Conservation (phyloP, 2,113 vertebrate genomes). For the Sitta europaea region DNA sequence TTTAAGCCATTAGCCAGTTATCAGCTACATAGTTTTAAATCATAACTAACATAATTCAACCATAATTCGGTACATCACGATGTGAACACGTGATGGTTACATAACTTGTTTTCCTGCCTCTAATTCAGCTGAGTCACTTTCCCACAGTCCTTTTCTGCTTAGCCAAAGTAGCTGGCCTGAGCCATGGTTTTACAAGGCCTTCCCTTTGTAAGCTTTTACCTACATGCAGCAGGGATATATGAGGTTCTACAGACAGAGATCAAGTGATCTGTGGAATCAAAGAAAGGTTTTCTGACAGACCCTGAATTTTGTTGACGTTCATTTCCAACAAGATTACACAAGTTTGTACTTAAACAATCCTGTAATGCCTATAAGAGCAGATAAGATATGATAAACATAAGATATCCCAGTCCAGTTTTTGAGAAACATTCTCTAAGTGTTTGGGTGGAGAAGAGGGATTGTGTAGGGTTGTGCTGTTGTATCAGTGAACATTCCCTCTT, state of each 20-base stretch:
- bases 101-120: background rate
- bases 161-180: background rate
- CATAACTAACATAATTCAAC: background rate
- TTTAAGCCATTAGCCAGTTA: background rate
- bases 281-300: background rate
- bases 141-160: background rate
- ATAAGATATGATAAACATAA: background rate
- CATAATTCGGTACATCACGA: background rate
- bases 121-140: background rate
- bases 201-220: no score
- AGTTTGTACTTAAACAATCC: background rate
- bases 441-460: background rate
- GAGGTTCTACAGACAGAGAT: background rate
- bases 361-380: background rate
- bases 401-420: background rate
- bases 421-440: background rate
- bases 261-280: background rate
- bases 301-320: background rate
- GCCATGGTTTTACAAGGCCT: background rate
- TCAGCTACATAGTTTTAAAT: background rate
- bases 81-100: background rate
- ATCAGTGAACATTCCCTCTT: background rate
- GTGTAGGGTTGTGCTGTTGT: background rate
- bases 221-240: background rate
- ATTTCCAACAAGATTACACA: background rate